Base-by-base conservation (phyloP, 2,113 vertebrate species). In the Sander lucioperca region DNA sequence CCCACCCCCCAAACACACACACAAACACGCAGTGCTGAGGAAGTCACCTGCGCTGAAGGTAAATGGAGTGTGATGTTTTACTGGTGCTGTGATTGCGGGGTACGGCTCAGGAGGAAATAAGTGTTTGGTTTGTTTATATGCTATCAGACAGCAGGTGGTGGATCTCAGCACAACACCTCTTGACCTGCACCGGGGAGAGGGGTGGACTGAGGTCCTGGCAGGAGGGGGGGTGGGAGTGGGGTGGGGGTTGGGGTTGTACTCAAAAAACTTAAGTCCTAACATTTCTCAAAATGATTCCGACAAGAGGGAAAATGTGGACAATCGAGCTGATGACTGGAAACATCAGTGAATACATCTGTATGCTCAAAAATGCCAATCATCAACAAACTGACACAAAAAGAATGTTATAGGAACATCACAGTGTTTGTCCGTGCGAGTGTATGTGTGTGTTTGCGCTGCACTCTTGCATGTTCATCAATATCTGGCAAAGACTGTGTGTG, bases 31-130 rank as follows among this genome's bases (percentile, higher is more conserved):
- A 1, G 23, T 72, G 87, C 88, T 84, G 90, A 89, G 74, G 62
- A 91, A 89, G 84, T 94, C 93, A 94, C 93, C 93, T 91, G 93
- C 80, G 65, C 91, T 86, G 83, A 94, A 94, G 92, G 88, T 92
- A 95, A 96, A 95, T 94, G 89, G 94, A 95, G 93, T 93, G 92
- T 94, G 89, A 92, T 90, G 85, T 96, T 95, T 95, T 93, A 94
- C 92, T 83, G 86, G 79, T n/a, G 84, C 86, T 15, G 45, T 94
- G 94, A 95, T 95, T 95, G 92, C 30, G 58, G 94, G 93, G 93
- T 95, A 89, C 77, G 58, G 92, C 88, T 91, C 91, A 54, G 90
- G 85, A 94, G 92, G 92, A 94, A 94, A 84, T 80, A 77, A 88
- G 85, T 76, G 86, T 83, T 81, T 47, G 70, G 82, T 91, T 89